Percentiles rank a stretch among this genome's conserved stretches.
These are phyloP conservation scores for Oedothorax gibbosus DNA, from an alignment of 1,140 invertebrate genomes.

Conservation along the genomic window DNA sequence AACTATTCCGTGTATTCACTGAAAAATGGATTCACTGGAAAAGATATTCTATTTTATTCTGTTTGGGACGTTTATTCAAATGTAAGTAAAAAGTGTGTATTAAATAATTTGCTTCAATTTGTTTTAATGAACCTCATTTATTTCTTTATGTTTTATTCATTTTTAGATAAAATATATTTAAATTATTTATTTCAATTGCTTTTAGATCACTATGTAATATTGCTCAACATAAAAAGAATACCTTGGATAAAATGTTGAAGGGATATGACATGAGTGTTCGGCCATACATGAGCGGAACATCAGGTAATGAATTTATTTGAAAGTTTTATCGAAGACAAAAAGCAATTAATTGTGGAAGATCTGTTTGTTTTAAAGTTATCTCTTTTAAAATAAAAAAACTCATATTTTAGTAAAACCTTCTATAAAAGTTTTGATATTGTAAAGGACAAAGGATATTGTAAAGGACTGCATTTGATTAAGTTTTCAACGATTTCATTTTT, in stretches of 20 bases:
- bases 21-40: background rate
- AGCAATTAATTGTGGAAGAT: too few relatives aligned
- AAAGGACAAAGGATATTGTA: too few relatives aligned
- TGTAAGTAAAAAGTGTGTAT: slow-evolving; percentile 6
- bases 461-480: too few relatives aligned
- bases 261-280: slow-evolving; percentile 27
- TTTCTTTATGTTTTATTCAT: background rate
- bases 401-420: too few relatives aligned
- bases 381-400: too few relatives aligned
- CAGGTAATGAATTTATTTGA: slow-evolving; percentile 16
- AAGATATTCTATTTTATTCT: background rate
- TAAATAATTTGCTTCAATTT: background rate
- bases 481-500: too few relatives aligned
- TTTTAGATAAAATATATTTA: background rate
- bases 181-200: background rate
- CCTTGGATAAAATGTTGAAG: slow-evolving; percentile 36
- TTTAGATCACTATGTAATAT: slow-evolving; percentile 17
- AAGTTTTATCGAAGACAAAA: background rate
- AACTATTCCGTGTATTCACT: too few relatives aligned
- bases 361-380: too few relatives aligned
- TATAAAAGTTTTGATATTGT: too few relatives aligned
- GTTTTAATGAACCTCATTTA: too few relatives aligned
- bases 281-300: slow-evolving; percentile 29
- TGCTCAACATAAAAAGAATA: slow-evolving; percentile 26
- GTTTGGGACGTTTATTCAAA: background rate